phyloP scores from a whole-genome alignment of 2,888 invertebrate species.

The Lepeophtheirus nordmannii region DNA sequence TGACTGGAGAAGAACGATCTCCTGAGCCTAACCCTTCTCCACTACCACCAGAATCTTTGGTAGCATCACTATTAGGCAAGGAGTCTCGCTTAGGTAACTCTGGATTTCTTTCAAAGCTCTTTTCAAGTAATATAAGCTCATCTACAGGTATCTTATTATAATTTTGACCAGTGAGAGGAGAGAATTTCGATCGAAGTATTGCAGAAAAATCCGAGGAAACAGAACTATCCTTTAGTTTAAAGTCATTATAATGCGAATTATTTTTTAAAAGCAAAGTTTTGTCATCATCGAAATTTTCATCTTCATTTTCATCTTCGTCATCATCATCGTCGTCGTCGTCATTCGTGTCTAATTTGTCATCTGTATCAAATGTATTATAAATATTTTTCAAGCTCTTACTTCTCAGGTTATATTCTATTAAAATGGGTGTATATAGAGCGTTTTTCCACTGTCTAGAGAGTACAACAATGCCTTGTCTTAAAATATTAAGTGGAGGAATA shows the following conservation, averaged over 20 bases:
- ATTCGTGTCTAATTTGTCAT: neutral
- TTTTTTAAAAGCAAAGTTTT: neutral
- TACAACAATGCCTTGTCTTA: constrained; percentile 88
- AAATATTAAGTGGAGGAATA: constrained; percentile 68
- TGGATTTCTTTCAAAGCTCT: neutral
- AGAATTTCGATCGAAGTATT: constrained; percentile 1
- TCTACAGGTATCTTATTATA: neutral
- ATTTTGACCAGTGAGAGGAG: neutral
- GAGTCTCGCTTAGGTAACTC: neutral
- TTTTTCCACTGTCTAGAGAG: constrained; percentile 93
- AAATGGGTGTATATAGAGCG: constrained; percentile 74
- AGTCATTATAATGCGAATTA: neutral
- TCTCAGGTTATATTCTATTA: constrained; percentile 57
- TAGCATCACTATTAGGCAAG: neutral
- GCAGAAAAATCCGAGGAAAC: constrained; percentile 21
- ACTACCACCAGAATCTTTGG: constrained; percentile 1
- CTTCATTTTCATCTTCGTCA: neutral
- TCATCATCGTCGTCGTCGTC: constrained; percentile 6
- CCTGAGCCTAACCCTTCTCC: neutral
- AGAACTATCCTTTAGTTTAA: constrained; percentile 5
- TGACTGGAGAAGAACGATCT: neutral
- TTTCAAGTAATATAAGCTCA: neutral
- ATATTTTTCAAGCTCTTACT: constrained; percentile 18
- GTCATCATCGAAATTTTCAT: constrained; percentile 7
- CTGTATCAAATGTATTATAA: constrained; percentile 3